Evolutionary conservation across 1,140 invertebrate genomes (phyloP).

Genomic region (Alviniconcha marisindica): DNA sequence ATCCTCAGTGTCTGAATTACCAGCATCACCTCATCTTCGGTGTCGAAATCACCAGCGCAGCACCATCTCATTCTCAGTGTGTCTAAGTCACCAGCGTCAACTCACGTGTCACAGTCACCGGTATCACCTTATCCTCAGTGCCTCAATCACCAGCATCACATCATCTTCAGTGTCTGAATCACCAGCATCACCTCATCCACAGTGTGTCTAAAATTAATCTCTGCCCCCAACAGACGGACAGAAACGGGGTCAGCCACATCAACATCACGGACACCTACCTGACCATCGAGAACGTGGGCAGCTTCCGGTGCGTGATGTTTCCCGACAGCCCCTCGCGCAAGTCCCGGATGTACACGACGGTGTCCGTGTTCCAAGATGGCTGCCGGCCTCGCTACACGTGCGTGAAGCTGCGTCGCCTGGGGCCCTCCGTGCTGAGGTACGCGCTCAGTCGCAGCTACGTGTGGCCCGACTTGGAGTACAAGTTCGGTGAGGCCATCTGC

Average conservation of each 20-base stretch:
- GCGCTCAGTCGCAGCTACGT: conserved; percentile 53
- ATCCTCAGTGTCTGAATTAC: too few species aligned
- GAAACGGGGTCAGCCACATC: conserved; percentile 33
- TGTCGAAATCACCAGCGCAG: too few species aligned
- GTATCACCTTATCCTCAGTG: neutral
- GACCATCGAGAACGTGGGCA: conserved; percentile 49
- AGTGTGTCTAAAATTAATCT: neutral
- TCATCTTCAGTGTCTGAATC: neutral
- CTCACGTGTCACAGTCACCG: too few species aligned
- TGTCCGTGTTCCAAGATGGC: conserved; percentile 59
- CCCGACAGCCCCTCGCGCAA: conserved; percentile 45
- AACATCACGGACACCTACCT: conserved; percentile 49
- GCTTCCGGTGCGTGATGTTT: conserved; percentile 56
- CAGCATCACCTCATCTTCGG: too few species aligned
- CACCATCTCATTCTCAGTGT: too few species aligned
- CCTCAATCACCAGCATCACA: neutral
- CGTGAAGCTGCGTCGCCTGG: conserved; percentile 46
- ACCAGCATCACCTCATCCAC: neutral
- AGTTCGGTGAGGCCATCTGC: conserved; percentile 49
- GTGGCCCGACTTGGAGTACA: conserved; percentile 51
- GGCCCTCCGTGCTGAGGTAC: conserved; percentile 48
- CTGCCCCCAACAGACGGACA: conserved; percentile 26
- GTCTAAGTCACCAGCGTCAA: too few species aligned
- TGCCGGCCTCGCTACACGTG: conserved; percentile 64
- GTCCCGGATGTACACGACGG: conserved; percentile 48